Percentiles rank a stretch among this genome's conserved stretches.
Conservation (phyloP, 1,140 invertebrate species). For the Dysdera silvatica region DNA sequence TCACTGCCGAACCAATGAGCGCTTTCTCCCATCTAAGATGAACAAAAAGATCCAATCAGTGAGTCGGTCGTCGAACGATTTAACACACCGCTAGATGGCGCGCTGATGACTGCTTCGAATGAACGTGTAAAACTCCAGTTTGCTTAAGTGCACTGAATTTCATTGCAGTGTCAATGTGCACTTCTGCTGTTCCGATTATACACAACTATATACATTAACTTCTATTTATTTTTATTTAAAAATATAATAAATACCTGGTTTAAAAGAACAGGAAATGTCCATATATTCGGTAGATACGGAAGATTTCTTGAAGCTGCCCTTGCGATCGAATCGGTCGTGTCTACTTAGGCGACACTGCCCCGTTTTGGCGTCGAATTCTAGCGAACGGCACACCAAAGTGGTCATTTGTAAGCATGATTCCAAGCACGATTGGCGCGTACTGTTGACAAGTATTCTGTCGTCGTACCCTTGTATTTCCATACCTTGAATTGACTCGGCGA, state of each 20-base stretch:
- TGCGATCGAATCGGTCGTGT: slow-evolving; percentile 59
- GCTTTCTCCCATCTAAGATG: no score
- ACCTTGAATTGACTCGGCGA: slow-evolving; percentile 16
- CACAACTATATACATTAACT: not conserved
- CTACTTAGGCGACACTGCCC: slow-evolving; percentile 77
- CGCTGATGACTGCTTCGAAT: no score
- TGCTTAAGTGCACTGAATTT: no score
- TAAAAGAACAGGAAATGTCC: slow-evolving; percentile 16
- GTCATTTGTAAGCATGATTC: slow-evolving; percentile 76
- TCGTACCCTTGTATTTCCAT: slow-evolving; percentile 11
- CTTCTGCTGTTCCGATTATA: no score
- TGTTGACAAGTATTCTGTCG: slow-evolving; percentile 1
- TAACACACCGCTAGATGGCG: no score
- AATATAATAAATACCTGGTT: no score
- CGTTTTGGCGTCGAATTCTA: slow-evolving; percentile 75
- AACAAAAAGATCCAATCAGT: no score
- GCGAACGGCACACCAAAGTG: slow-evolving; percentile 82
- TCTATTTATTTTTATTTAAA: no score
- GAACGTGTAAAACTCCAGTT: no score
- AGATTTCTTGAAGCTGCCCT: slow-evolving; percentile 11
- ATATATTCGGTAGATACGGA: slow-evolving; percentile 9
- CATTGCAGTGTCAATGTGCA: no score
- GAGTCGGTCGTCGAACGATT: no score
- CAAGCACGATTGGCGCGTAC: slow-evolving; percentile 68
- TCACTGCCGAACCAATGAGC: no score